Conservation (phyloP, 2,888 invertebrate species). For the Synanthedon vespiformis region DNA sequence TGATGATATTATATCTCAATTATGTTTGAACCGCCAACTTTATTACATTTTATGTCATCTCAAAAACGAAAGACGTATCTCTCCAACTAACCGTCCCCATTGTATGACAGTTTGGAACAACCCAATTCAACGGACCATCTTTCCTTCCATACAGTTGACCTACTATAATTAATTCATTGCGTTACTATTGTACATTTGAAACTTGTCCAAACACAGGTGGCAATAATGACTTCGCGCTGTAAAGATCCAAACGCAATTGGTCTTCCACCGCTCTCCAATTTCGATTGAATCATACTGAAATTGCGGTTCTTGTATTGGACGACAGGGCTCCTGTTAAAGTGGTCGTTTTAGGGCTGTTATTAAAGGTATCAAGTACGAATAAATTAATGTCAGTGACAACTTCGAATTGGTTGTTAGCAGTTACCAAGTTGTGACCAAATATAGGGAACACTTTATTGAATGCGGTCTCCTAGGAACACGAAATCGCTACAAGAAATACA, state of each 20-base stretch:
- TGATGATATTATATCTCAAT: no score
- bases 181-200: conserved; percentile 25
- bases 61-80: no score
- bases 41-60: no score
- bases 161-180: conserved; percentile 7
- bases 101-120: no score
- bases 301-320: background rate
- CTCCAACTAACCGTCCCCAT: no score
- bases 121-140: no score
- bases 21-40: no score
- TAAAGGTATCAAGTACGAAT: conserved; percentile 17
- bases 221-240: conserved; percentile 36
- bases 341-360: conserved; percentile 2
- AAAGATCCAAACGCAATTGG: conserved; percentile 19
- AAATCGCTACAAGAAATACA: no score
- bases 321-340: background rate
- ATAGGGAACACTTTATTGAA: no score
- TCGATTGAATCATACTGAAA: background rate
- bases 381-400: conserved; percentile 12
- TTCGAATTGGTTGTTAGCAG: background rate
- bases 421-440: background rate
- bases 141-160: no score
- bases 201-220: conserved; percentile 48
- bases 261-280: conserved; percentile 9
- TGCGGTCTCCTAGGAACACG: no score